Conservation (phyloP, 2,888 invertebrate species). For the Caenorhabditis macrosperma region DNA sequence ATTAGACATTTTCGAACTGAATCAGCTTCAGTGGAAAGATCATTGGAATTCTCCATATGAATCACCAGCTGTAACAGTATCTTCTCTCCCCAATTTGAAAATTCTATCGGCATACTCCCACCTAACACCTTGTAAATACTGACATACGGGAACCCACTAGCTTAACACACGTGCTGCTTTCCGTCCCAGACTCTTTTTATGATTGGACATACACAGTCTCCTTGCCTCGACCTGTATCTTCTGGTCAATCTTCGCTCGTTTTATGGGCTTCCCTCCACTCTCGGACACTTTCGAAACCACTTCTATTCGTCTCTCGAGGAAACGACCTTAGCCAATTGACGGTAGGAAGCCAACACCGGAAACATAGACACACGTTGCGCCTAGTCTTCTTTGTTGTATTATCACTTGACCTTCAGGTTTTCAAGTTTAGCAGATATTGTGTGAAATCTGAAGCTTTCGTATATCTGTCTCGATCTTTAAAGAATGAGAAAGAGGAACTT, state of each 20-base stretch:
- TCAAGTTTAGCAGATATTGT: background rate
- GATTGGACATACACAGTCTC: background rate
- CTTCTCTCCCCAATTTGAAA: too few relatives aligned
- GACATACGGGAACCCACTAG: too few relatives aligned
- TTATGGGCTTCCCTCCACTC: background rate
- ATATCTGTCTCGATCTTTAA: background rate
- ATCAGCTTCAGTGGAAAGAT: too few relatives aligned
- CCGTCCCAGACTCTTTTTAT: constrained; percentile 12
- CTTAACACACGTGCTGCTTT: background rate
- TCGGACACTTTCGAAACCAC: constrained; percentile 17
- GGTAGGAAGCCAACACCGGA: constrained; percentile 15
- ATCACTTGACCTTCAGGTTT: constrained; percentile 47
- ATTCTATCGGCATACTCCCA: too few relatives aligned
- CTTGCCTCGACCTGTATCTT: background rate
- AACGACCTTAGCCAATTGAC: constrained; percentile 48
- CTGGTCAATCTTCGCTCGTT: constrained; percentile 13
- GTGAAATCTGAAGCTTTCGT: background rate
- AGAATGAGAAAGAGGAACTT: too few relatives aligned
- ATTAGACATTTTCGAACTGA: too few relatives aligned
- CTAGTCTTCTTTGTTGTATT: constrained; percentile 21
- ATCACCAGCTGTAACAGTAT: too few relatives aligned
- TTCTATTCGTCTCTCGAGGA: constrained; percentile 6
- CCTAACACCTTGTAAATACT: too few relatives aligned
- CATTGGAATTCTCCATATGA: too few relatives aligned
- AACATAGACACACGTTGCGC: constrained; percentile 26